These are phyloP conservation scores for Nesospiza acunhae DNA, from an alignment of 2,113 vertebrate genomes.

Conservation along the genomic window DNA sequence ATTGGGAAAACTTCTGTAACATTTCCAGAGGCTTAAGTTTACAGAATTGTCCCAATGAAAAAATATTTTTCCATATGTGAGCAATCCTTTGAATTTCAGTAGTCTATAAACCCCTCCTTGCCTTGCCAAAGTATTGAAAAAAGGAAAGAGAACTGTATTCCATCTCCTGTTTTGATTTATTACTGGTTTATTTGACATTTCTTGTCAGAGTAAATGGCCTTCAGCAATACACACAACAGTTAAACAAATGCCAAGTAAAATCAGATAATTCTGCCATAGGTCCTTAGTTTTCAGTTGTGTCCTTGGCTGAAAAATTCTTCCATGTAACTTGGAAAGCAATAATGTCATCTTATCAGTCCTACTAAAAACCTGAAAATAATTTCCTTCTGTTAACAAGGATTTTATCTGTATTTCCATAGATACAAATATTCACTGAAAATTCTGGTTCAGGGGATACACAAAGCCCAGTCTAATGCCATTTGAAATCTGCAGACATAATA, in stretches of 20 bases:
- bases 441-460: neutral
- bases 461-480: neutral
- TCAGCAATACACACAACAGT: neutral
- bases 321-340: neutral
- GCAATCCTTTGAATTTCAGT: neutral
- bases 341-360: neutral
- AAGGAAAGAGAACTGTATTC: neutral
- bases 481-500: neutral
- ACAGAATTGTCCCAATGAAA: neutral
- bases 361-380: neutral
- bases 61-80: neutral
- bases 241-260: neutral
- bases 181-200: neutral
- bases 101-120: neutral
- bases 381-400: neutral
- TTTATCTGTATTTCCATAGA: neutral
- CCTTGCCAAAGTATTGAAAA: neutral
- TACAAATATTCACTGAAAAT: neutral
- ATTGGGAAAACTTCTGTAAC: neutral
- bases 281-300: neutral
- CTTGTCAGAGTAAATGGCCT: neutral
- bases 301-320: neutral
- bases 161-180: neutral
- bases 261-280: neutral
- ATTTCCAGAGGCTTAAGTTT: neutral